Conservation (phyloP, 2,113 vertebrate genomes). For the Protobothrops mucrosquamatus region DNA sequence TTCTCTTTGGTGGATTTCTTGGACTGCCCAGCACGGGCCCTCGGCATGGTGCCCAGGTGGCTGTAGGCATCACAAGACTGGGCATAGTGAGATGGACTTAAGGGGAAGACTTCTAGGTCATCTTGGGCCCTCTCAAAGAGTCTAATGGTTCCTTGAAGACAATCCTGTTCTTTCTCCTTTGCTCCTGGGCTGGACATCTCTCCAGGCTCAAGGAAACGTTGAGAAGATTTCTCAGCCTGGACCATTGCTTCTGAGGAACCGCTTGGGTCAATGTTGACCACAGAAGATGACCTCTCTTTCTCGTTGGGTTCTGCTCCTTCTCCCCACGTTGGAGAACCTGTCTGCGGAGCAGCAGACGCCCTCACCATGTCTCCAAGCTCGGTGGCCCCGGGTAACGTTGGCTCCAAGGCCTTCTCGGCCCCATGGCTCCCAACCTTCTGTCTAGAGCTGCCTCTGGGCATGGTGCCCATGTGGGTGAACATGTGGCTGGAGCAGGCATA, state of each 20-base stretch:
- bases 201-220: background rate
- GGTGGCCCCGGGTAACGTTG: accelerated
- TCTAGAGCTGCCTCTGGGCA: slow-evolving; percentile 74
- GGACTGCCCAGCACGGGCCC: slow-evolving; percentile 23
- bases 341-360: accelerated
- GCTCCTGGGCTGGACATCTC: accelerated
- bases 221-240: background rate
- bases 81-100: slow-evolving; percentile 76
- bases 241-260: accelerated
- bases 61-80: slow-evolving; percentile 88
- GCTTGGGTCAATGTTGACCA: background rate
- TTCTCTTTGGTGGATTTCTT: accelerated
- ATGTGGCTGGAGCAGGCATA: slow-evolving; percentile 86
- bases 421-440: slow-evolving; percentile 25
- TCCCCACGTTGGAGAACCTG: accelerated
- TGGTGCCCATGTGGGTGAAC: slow-evolving; percentile 91
- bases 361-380: accelerated
- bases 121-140: slow-evolving; percentile 67
- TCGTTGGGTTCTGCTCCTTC: background rate
- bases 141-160: background rate
- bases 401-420: background rate
- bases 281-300: background rate
- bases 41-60: slow-evolving; percentile 94
- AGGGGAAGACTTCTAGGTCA: slow-evolving; percentile 75
- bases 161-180: accelerated